Evolutionary conservation across 2,113 vertebrate genomes (phyloP).

Genomic region (Aspidoscelis tigris): DNA sequence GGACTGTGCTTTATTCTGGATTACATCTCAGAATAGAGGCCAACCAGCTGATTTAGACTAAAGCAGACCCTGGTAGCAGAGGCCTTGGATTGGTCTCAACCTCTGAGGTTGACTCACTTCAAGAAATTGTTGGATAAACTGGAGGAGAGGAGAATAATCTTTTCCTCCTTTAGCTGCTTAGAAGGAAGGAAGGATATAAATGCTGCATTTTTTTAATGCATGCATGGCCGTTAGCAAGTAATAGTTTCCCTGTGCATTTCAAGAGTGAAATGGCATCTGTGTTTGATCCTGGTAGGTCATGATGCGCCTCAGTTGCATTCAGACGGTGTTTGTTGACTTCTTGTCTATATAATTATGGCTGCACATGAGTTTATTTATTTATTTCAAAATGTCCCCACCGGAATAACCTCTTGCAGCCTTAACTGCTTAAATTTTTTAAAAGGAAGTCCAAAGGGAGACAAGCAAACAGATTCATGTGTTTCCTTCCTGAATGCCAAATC

Average conservation of each 20-base stretch:
- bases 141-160: no score
- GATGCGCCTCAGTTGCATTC: conserved; percentile 37
- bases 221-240: no score
- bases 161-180: no score
- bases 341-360: conserved; percentile 34
- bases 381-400: conserved; percentile 49
- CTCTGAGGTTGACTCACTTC: no score
- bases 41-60: no score
- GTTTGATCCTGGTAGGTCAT: conserved; percentile 43
- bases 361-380: neutral
- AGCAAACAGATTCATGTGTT: conserved; percentile 53
- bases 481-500: conserved; percentile 49
- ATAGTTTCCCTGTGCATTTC: neutral
- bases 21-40: no score
- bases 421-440: conserved; percentile 39
- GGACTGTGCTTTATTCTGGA: no score
- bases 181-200: no score
- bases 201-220: no score
- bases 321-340: conserved; percentile 58
- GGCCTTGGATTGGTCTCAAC: no score
- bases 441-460: conserved; percentile 52
- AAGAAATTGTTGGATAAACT: no score
- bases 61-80: no score
- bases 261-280: neutral
- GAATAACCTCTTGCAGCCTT: conserved; percentile 48